These are phyloP conservation scores for Neodontobutis hainanensis DNA, from an alignment of 2,113 vertebrate genomes.

Conservation along the genomic window DNA sequence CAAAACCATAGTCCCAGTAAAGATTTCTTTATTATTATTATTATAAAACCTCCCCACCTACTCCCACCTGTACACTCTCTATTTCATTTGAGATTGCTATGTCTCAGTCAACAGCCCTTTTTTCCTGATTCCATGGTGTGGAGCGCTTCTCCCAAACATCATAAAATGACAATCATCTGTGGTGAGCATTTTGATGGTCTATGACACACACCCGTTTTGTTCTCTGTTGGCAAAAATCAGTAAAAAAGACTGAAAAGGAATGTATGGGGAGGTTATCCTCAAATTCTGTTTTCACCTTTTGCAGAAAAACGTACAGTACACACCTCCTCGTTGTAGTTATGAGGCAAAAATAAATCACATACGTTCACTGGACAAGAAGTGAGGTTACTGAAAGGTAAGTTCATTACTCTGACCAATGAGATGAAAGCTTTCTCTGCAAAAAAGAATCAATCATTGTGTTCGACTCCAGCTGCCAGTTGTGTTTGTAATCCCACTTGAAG, in stretches of 20 bases:
- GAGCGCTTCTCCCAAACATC: slow-evolving; percentile 3
- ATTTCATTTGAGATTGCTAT: slow-evolving; percentile 3
- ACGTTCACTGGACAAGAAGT: not conserved
- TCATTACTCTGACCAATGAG: not conserved
- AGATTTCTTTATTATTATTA: not conserved
- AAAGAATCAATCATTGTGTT: not conserved
- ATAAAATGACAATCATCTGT: slow-evolving; percentile 9
- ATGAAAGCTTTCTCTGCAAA: not conserved
- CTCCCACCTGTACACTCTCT: not conserved
- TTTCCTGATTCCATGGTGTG: slow-evolving; percentile 24
- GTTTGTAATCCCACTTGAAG: not conserved
- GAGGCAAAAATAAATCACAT: not conserved
- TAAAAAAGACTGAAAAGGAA: not conserved
- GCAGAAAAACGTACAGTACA: not conserved
- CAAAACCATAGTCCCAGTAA: not conserved
- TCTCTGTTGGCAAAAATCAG: not conserved
- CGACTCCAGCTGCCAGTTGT: not conserved
- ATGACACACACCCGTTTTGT: not conserved
- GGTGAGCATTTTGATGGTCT: slow-evolving; percentile 14
- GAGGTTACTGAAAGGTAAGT: not conserved
- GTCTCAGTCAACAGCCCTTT: slow-evolving; percentile 13
- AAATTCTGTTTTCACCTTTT: not conserved
- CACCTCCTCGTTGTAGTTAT: not conserved
- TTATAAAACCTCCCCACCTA: not conserved
- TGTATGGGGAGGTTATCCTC: not conserved